Evolutionary conservation across 2,797 vertebrate genomes (phyloP), one percentile per base, ranked within the genome.

Genomic region (Paratrypauchen microcephalus): DNA sequence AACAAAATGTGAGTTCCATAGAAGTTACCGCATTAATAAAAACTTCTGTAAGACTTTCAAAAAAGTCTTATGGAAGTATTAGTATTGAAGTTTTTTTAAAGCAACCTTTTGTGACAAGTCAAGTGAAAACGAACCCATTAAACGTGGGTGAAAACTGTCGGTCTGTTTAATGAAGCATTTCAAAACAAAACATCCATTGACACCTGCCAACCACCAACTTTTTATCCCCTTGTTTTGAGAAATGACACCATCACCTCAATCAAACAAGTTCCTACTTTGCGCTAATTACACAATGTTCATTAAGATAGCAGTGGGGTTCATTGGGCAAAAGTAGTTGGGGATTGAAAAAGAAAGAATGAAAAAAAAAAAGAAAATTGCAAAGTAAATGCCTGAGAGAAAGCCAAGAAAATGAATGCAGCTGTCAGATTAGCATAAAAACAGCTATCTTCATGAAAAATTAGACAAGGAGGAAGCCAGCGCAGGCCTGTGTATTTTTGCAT

Each of bases 351-450:
- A 61, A 60, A 15, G 36, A 61, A 5, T 6, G 12, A 41, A 61
- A 45, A 61, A 61, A 23, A 41, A 21, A 48, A 52, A 59, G 24
- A 69, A 67, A 79, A 86, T 82, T 86, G 75, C 78, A 74, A 82
- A 89, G 85, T 83, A 78, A 86, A 84, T 74, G 72, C 54, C 72
- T 69, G 47, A 57, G 69, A 80, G 75, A 83, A 85, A 79, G 74
- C 24, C 56, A 66, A 47, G 75, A 71, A 85, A 88, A 84, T 88
- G 70, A 83, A 89, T 85, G 81, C 82, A 83, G 84, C 75, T 86
- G 85, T 88, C 85, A 85, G 80, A 89, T 89, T 91, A 83, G 74
- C 84, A 89, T 84, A 86, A 83, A 88, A 88, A 82, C 83, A 75
- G 73, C 80, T 72, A 90, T 89, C 73, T 90, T 86, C 75, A 81